These are phyloP conservation scores for Agelas oroides DNA, from an alignment of 37 sponge, comb jelly and placozoan species.

Conservation along the genomic window DNA sequence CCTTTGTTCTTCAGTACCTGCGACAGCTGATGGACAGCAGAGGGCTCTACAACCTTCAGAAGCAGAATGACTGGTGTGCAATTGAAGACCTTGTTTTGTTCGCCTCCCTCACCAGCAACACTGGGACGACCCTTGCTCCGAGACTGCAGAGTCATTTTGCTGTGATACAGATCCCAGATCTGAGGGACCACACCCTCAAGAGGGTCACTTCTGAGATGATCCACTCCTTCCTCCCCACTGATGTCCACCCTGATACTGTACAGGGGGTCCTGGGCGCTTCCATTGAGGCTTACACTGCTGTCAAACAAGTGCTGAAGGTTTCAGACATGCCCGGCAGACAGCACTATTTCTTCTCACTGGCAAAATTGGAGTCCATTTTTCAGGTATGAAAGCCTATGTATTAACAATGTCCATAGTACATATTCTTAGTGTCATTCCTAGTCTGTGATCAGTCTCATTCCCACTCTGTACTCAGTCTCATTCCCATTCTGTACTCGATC, in stretches of 20 bases:
- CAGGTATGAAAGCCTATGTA: conserved; percentile 40
- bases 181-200: conserved; percentile 3
- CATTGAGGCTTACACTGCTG: conserved; percentile 25
- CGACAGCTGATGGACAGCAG: conserved; percentile 77
- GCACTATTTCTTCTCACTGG: conserved; percentile 79
- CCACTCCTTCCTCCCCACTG: background rate
- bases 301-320: conserved; percentile 23
- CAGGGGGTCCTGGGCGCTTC: conserved; percentile 32
- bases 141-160: conserved; percentile 73
- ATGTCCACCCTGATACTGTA: background rate
- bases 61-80: conserved; percentile 66
- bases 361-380: conserved; percentile 47
- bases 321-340: conserved; percentile 75
- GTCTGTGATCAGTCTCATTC: background rate
- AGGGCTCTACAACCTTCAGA: conserved; percentile 79
- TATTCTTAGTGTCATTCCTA: too few relatives aligned
- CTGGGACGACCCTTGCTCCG: background rate
- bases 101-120: conserved; percentile 22
- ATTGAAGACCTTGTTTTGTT: conserved; percentile 84
- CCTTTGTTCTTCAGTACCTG: conserved; percentile 76
- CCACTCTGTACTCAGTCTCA: background rate
- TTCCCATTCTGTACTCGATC: background rate
- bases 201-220: conserved; percentile 19
- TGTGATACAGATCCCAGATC: conserved; percentile 40
- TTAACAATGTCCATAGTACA: background rate